Conservation (phyloP, 2,888 invertebrate species). For the Nomada ruficornis region DNA sequence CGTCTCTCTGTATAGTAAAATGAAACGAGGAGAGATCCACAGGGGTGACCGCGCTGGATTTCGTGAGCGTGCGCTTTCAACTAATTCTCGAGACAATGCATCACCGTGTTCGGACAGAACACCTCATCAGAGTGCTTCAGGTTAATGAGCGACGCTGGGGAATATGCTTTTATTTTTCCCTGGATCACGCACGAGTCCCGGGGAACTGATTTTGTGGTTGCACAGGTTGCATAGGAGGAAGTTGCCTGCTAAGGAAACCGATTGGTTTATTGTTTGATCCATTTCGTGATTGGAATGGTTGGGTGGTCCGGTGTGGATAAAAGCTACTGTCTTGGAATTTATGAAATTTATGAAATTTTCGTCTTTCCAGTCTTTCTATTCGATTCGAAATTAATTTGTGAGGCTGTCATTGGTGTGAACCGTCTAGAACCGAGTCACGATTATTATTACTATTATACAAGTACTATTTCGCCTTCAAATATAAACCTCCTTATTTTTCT, state of each 20-base stretch:
- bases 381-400: too few relatives aligned
- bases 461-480: neutral
- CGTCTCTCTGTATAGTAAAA: conserved; percentile 48
- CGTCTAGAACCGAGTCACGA: too few relatives aligned
- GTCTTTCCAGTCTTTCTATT: too few relatives aligned
- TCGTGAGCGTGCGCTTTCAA: conserved; percentile 56
- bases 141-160: conserved; percentile 68
- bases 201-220: conserved; percentile 21
- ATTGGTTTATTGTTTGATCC: neutral
- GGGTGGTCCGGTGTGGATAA: neutral
- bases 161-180: conserved; percentile 44
- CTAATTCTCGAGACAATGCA: conserved; percentile 78
- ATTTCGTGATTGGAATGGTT: neutral
- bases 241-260: neutral
- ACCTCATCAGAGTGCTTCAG: conserved; percentile 73
- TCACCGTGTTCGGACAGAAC: conserved; percentile 72
- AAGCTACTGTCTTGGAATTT: neutral
- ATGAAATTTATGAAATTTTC: too few relatives aligned
- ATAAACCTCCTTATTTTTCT: too few relatives aligned
- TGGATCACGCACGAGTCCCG: conserved; percentile 21
- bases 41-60: conserved; percentile 51
- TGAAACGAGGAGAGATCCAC: conserved; percentile 34
- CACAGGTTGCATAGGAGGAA: too few relatives aligned
- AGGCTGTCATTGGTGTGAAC: too few relatives aligned
- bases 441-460: too few relatives aligned